Evolutionary conservation across 2,113 vertebrate genomes (phyloP), one percentile per base, ranked within the genome.

Genomic region (Ptilorrhoa leucosticta): DNA sequence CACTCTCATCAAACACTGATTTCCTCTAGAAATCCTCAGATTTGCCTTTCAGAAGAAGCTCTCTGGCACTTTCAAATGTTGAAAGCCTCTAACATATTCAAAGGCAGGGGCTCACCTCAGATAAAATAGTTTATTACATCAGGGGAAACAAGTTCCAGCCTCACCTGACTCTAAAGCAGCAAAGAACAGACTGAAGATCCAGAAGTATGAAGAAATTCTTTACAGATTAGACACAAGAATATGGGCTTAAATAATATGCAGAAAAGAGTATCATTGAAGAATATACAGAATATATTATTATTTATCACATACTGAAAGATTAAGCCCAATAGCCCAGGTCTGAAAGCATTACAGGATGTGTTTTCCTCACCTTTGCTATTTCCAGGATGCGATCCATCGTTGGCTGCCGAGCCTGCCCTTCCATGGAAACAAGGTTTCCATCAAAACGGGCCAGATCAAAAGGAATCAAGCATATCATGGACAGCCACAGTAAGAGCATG

Each of bases 391-490:
- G 98, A 83, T 99, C 99, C 99, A 99, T 99, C 40, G 96, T 97
- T 4, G 99, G 87, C 86, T 98, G 89, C 64, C 97, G 98, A 30
- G 85, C 28, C 5, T 90, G 94, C 26, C 96, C 98, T 7, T 96
- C 84, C 10, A 98, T 93, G 15, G 96, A 80, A 40, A 86, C 35
- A 4, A 98, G 91, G 88, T 97, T 95, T 10, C 99, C 99, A 40
- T 99, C 99, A 42, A 99, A 97, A 27, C 99, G 99, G 39, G 98
- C 98, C 85, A 99, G 98, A 83, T 99, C 99, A 80, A 99, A 99
- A 42, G 99, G 99, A 65, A 99, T 99, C 90, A 99, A 97, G 95
- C 99, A 99, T 33, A 98, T 98, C 98, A 99, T 98, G 68, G 99
- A 99, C 28, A 99, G 98, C 99, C 99, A 99, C 35, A 99, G 60